A percentile compares a stretch with the other conserved stretches of the same genome.
Evolutionary conservation across 2,888 invertebrate species (phyloP).

Genomic region (Calephelis perditalis): DNA sequence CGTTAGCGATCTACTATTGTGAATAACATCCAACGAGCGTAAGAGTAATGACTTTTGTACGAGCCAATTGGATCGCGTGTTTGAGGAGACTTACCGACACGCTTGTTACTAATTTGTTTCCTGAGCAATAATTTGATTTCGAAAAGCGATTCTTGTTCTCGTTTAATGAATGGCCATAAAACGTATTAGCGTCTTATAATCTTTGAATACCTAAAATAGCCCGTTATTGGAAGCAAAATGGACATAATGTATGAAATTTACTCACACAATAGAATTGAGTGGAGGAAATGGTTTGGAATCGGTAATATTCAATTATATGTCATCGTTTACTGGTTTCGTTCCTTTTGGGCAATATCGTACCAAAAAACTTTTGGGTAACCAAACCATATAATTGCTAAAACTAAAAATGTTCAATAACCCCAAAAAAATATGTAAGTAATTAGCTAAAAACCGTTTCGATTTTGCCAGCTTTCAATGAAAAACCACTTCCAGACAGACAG

Average conservation of each 20-base stretch:
- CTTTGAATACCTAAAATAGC: slow-evolving; percentile 8
- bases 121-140: slow-evolving; percentile 18
- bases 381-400: no score
- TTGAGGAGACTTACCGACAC: slow-evolving; percentile 15
- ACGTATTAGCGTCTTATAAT: slow-evolving; percentile 18
- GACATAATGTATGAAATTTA: slow-evolving; percentile 12
- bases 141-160: slow-evolving; percentile 15
- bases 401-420: no score
- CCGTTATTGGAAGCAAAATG: slow-evolving; percentile 14
- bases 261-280: slow-evolving; percentile 30
- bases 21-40: slow-evolving; percentile 50
- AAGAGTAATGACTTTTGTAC: slow-evolving; percentile 4
- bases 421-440: no score
- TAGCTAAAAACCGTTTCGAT: no score
- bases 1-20: slow-evolving; percentile 11
- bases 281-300: background rate
- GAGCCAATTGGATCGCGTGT: slow-evolving; percentile 21
- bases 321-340: no score
- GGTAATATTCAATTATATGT: slow-evolving; percentile 25
- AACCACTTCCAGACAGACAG: no score
- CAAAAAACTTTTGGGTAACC: no score
- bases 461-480: no score
- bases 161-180: slow-evolving; percentile 17
- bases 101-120: slow-evolving; percentile 19
- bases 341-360: no score